Base-by-base conservation (phyloP, 2,797 vertebrate genomes). In the Macrochelys suwanniensis region DNA sequence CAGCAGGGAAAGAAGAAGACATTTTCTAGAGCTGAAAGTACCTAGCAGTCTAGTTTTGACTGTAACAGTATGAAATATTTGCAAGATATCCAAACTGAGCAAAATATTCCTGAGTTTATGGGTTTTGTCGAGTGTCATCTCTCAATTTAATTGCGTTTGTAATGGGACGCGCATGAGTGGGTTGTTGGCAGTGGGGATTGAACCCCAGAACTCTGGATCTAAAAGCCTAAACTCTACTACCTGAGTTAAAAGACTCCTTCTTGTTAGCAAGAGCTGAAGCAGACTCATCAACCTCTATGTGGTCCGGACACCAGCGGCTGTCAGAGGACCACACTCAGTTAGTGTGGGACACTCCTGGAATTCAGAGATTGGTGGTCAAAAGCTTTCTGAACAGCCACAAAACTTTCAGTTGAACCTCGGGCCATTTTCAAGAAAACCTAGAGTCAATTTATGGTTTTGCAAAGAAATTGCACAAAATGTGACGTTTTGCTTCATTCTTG, bases 41-140 rank as follows among this genome's bases (percentile, higher is more conserved):
- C 47, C 74, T 49, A 51, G 21, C 11, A 49, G 26, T 57, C 3
- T 28, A 53, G 85, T 71, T 8, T 65, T 84, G 76, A 6, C 65
- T 85, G 87, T 21, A 93, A 61, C 59, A 26, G 8, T 5, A 59
- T 37, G 28, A 56, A 2, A 0, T 3, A 31, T 50, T 37, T 84
- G 17, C 9, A 47, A n/a, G 56, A 54, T 15, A 51, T 76, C 49
- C 57, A 80, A 84, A n/a, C n/a, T 11, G 13, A 0, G 1, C 2
- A 23, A 54, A 87, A 25, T 37, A 17, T 51, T 83, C 47, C 61
- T 74, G 59, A 77, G 57, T 84, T 13, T 2, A 78, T 37, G 7
- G 28, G 68, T 50, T 28, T 74, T 53, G 47, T 78, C 15, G 28
- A 7, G 68, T 12, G 21, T 25, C 3, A 2, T 71, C 19, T 71